Base-by-base conservation (phyloP, 2,888 invertebrate species). In the Tenthredo notha region DNA sequence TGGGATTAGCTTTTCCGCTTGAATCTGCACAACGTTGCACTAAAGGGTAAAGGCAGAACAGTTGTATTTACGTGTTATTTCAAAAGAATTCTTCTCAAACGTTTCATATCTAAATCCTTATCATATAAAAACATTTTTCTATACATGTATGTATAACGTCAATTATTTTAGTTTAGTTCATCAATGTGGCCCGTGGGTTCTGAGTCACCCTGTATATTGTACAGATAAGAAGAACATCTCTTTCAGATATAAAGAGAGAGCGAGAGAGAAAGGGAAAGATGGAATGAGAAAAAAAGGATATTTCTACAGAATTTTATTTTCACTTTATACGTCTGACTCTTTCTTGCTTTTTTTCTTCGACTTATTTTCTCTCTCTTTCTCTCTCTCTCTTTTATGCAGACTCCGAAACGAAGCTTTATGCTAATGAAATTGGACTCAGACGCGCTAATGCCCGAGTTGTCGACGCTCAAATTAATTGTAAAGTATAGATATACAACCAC, bases 381-480 rank as follows among this genome's bases (percentile, higher is more conserved):
- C 21, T 43, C 10, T 37, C 21, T 21, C 74, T 67, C 18, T 67
- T 33, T 25, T 18, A 67, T 18, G 33, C 29, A 67, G 18, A 33
- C 25, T 67, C 5, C 43, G 18, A 43, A 74, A 40, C 74, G 21
- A 43, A 43, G 74, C 40, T 77, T 77, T 50, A 77, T 77, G 77
- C 77, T 77, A 77, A 77, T 77, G 29, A 77, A 77, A 77, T 77
- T 77, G 25, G 77, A 47, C 50, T 18, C 18, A 54, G 50, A 77
- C 77, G 54, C 40, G 43, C 40, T 77, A 77, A 54, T 54, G 50
- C 77, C n/a, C 18, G 54, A n/a, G 54, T 77, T 37, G 12, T 54
- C 50, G 50, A 29, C 54, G 54, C 18, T 54, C 77, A 50, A 33
- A 40, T 77, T 50, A 74, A 43, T 74, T 74, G 43, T 74, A 12